Conservation (phyloP, 2,797 vertebrate genomes). For the Chrysocyon brachyurus region DNA sequence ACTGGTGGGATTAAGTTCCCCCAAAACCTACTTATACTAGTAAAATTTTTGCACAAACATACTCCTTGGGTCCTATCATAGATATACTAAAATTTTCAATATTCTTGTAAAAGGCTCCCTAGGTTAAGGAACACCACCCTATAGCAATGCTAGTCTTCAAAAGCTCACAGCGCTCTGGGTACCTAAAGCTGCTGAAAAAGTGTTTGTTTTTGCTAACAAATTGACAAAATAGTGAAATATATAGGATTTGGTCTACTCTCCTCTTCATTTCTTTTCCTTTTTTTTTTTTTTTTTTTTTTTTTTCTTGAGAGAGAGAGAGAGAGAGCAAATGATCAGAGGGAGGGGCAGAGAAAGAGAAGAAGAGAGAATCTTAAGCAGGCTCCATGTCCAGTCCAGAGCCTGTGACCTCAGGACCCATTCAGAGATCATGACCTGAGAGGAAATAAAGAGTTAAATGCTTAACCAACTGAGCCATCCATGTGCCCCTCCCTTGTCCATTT, state of each 20-base stretch:
- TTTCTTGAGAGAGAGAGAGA: too few species aligned
- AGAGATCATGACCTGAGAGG: background rate
- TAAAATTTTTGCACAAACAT: background rate
- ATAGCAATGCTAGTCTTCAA: background rate
- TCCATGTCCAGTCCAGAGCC: background rate
- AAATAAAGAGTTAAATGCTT: background rate
- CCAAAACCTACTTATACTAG: background rate
- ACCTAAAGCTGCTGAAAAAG: background rate
- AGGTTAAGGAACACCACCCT: background rate
- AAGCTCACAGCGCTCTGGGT: background rate
- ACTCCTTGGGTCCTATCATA: background rate
- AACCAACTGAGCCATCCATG: background rate
- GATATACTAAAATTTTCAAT: background rate
- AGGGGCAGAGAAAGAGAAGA: background rate
- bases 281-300: too few species aligned
- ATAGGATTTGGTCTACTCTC: background rate
- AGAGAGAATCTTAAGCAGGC: background rate
- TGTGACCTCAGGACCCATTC: background rate
- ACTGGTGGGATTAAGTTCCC: background rate
- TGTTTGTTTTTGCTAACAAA: constrained; percentile 4
- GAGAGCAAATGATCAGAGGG: too few species aligned
- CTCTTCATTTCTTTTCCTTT: background rate
- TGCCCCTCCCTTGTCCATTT: background rate
- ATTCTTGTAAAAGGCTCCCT: background rate
- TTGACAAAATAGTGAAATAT: background rate